phyloP scores from a whole-genome alignment of 2,797 vertebrate species.

The Sparidentex hasta region DNA sequence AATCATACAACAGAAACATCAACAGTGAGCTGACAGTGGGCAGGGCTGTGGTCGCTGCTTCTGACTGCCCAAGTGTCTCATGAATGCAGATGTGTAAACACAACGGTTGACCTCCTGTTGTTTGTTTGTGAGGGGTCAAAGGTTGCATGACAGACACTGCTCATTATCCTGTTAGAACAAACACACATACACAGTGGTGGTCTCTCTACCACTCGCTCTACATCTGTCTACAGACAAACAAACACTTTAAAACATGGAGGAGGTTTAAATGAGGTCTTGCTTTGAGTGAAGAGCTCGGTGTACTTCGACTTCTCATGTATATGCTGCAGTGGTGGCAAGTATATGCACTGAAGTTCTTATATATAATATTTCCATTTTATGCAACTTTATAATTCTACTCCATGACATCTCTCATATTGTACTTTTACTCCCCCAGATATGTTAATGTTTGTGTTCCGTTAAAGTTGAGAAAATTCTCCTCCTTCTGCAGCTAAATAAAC shows the following conservation, averaged over 20 bases:
- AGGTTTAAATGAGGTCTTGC: too few species aligned
- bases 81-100: slow-evolving; percentile 18
- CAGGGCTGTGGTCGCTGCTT: background rate
- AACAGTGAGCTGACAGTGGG: slow-evolving; percentile 26
- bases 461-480: too few species aligned
- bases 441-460: too few species aligned
- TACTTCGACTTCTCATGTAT: too few species aligned
- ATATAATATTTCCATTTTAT: too few species aligned
- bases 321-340: too few species aligned
- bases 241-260: background rate
- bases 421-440: too few species aligned
- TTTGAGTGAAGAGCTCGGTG: too few species aligned
- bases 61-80: slow-evolving; percentile 8
- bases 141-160: slow-evolving; percentile 33
- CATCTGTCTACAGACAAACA: background rate
- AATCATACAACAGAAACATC: slow-evolving; percentile 41
- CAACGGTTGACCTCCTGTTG: slow-evolving; percentile 1
- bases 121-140: slow-evolving; percentile 13
- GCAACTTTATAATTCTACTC: too few species aligned
- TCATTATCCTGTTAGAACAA: slow-evolving; percentile 52
- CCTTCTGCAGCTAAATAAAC: too few species aligned
- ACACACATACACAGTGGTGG: background rate
- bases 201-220: background rate
- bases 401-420: too few species aligned
- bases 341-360: too few species aligned